phyloP scores from a whole-genome alignment of 2,888 invertebrate genomes.

The Caenorhabditis wallacei region DNA sequence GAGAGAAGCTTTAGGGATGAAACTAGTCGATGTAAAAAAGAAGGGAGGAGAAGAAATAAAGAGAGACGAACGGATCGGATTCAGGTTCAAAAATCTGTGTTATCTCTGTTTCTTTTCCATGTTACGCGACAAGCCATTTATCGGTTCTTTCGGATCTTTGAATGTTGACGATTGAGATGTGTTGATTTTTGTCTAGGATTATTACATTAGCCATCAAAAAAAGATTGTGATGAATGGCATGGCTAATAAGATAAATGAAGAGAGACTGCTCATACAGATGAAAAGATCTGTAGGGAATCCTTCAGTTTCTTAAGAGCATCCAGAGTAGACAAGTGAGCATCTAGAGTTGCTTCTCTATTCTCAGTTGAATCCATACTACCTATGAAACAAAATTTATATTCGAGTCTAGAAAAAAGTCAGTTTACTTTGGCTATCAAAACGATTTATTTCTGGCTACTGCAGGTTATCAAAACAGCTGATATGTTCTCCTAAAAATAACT shows the following conservation, averaged over 20 bases:
- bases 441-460: not conserved
- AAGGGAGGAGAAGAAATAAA: not conserved
- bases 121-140: constrained; percentile 12
- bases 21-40: constrained; percentile 21
- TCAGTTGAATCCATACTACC: too few species aligned
- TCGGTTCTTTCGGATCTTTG: constrained; percentile 34
- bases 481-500: constrained; percentile 6
- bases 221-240: constrained; percentile 5
- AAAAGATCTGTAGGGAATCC: too few species aligned
- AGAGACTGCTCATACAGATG: too few species aligned
- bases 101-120: constrained; percentile 22
- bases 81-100: constrained; percentile 36
- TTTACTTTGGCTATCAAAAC: too few species aligned
- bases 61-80: constrained; percentile 17
- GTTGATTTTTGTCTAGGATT: constrained; percentile 20
- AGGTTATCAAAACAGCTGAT: constrained; percentile 24
- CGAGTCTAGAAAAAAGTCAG: too few species aligned
- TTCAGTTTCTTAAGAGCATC: too few species aligned
- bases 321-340: too few species aligned
- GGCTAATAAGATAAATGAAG: not conserved
- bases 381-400: too few species aligned
- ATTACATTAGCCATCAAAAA: constrained; percentile 11
- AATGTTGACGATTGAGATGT: constrained; percentile 4
- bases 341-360: too few species aligned
- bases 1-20: constrained; percentile 26